phyloP scores from a whole-genome alignment of 2,888 invertebrate species.

The Ormyrus rosae region DNA sequence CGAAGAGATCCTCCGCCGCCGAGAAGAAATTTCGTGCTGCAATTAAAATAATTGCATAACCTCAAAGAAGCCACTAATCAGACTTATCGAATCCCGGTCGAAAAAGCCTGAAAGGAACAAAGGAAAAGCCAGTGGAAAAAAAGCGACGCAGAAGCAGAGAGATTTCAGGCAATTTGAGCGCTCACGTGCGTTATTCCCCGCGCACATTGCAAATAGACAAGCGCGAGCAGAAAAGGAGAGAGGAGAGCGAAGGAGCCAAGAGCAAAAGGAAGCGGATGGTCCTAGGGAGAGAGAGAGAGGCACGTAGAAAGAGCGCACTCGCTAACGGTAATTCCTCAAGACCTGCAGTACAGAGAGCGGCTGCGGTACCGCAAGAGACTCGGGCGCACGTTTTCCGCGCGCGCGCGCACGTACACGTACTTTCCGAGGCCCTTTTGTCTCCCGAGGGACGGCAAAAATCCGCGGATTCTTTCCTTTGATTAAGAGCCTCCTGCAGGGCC shows the following conservation, averaged over 20 bases:
- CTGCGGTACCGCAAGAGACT: constrained; percentile 61
- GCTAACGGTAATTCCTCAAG: constrained; percentile 74
- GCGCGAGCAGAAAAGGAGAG: constrained; percentile 22
- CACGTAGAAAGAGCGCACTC: constrained; percentile 70
- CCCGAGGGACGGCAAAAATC: not conserved
- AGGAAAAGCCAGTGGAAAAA: too few relatives aligned
- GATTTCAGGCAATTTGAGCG: constrained; percentile 36
- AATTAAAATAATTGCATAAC: too few relatives aligned
- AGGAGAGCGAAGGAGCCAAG: constrained; percentile 43
- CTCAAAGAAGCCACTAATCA: too few relatives aligned
- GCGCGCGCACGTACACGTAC: not conserved
- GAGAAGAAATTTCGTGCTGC: too few relatives aligned
- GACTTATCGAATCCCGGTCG: too few relatives aligned
- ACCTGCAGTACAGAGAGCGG: constrained; percentile 66
- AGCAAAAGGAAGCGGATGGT: constrained; percentile 41
- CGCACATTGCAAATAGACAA: constrained; percentile 32
- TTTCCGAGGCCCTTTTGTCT: not conserved
- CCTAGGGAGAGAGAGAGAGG: constrained; percentile 58
- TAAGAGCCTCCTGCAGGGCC: not conserved
- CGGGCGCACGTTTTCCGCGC: constrained; percentile 52
- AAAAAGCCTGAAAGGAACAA: too few relatives aligned
- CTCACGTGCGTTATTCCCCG: not conserved
- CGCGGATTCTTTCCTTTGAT: not conserved
- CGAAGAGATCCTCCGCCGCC: not conserved
- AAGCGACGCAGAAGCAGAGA: too few relatives aligned